These are phyloP conservation scores for Cenopis cana DNA, from an alignment of 2,888 invertebrate species.

Conservation along the genomic window DNA sequence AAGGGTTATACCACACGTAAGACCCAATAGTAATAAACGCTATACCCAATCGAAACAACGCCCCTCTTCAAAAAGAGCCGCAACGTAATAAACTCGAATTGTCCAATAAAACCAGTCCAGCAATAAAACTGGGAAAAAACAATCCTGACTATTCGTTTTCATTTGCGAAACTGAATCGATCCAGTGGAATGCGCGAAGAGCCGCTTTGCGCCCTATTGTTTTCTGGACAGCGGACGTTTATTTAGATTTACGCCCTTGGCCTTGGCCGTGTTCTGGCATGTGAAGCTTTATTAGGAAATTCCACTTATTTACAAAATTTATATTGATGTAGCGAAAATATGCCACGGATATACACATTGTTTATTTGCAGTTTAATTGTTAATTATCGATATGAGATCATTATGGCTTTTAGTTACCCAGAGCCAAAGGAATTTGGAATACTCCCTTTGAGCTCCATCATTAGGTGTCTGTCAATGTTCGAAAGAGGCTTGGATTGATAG, in stretches of 20 bases:
- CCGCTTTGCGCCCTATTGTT: constrained; percentile 30
- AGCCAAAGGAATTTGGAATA: no score
- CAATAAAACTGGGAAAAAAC: constrained; percentile 45
- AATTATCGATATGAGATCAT: background rate
- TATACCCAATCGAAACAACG: constrained; percentile 30
- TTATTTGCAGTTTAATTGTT: background rate
- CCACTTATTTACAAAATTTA: background rate
- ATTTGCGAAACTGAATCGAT: constrained; percentile 41
- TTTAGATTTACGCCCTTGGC: constrained; percentile 7
- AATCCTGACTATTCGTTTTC: constrained; percentile 43
- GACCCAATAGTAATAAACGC: constrained; percentile 10
- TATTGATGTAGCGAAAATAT: background rate
- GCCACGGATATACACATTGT: background rate
- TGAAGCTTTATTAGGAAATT: background rate
- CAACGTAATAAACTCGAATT: constrained; percentile 50
- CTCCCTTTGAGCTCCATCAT: no score
- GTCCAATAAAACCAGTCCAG: constrained; percentile 46
- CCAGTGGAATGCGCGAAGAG: constrained; percentile 30
- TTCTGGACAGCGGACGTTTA: constrained; percentile 14
- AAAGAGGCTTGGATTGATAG: no score
- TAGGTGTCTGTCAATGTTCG: no score
- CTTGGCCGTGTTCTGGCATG: constrained; percentile 11
- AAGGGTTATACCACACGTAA: background rate
- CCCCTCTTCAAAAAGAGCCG: constrained; percentile 36
- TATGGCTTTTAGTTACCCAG: no score